Conservation (phyloP, 2,113 vertebrate species). For the Polypterus senegalus region DNA sequence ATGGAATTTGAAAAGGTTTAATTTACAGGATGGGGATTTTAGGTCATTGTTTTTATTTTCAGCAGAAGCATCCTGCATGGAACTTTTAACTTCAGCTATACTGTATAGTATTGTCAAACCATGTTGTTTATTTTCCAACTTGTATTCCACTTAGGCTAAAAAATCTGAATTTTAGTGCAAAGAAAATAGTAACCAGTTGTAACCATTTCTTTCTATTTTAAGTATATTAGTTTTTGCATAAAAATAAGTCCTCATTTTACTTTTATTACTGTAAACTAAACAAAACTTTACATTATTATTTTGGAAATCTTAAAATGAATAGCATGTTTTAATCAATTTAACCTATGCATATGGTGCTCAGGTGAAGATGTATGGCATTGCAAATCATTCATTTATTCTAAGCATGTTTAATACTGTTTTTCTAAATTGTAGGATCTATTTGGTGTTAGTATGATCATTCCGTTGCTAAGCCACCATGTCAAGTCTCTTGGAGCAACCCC, state of each 20-base stretch:
- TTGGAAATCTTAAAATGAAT: neutral
- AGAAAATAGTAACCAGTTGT: too few species aligned
- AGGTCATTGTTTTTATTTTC: too few species aligned
- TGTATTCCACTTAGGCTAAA: too few species aligned
- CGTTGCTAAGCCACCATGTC: slow-evolving; percentile 77
- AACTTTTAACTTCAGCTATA: too few species aligned
- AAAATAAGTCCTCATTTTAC: neutral
- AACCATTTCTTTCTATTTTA: too few species aligned
- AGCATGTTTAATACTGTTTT: neutral
- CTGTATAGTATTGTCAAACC: too few species aligned
- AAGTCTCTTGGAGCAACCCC: slow-evolving; percentile 83
- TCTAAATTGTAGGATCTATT: slow-evolving; percentile 72
- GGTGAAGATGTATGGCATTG: neutral
- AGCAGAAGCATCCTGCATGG: too few species aligned
- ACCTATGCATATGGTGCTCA: neutral
- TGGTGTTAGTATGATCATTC: slow-evolving; percentile 91
- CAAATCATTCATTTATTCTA: neutral
- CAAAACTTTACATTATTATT: neutral
- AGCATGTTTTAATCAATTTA: neutral
- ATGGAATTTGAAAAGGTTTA: too few species aligned
- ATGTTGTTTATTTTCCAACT: too few species aligned
- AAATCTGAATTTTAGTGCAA: too few species aligned
- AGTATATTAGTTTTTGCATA: too few species aligned
- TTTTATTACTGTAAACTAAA: neutral
- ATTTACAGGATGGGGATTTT: too few species aligned